Evolutionary conservation across 53 echinoderm and acorn worm species (phyloP), one percentile per base, ranked within the genome.

Genomic region (Henricia sp.): DNA sequence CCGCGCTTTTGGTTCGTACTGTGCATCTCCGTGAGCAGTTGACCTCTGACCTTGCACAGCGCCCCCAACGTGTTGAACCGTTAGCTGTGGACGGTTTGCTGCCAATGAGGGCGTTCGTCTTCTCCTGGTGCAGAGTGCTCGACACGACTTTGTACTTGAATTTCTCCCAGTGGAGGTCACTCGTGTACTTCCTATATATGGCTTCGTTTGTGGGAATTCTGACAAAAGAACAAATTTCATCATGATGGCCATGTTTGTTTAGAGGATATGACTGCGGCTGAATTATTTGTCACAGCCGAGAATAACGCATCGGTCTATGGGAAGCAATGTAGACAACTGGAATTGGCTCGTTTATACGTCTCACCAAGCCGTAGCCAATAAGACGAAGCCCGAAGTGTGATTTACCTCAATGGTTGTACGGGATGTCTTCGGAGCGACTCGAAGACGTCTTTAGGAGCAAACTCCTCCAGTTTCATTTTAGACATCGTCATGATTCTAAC

Each of bases 401-500:
- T 30, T 32, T 60, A 80, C 80, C 80, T 48, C 25, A 80, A 24
- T 29, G 80, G 44, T 34, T 64, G 62, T 12, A 80, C 35, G 0
- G 62, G 65, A 11, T 80, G 63, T 27, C 34, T 63, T n/a, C 80
- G 13, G 0, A 80, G 44, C 48, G 9, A 44, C 2, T 94, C 94
- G 4, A 91, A 19, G 4, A 88, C 66, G 6, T 58, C 74, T 50
- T 46, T 82, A 0, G 94, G 94, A 2, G 94, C 94, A 58, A 83
- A 85, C 58, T 72, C 62, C 42, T 94, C 91, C 5, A 94, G 42
- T 60, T 84, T 88, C 48, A 69, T 55, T 46, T 94, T 94, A 23
- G 90, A 75, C 51, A 94, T 82, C 30, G 82, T 54, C 91, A 94
- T 91, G 9, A 91, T 77, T 2, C 91, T 67, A 23, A 85, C 91